A percentile compares a stretch with the other conserved stretches of the same genome.
phyloP scores from a whole-genome alignment of 2,797 vertebrate genomes.

The Mormyrus proboscirostris region DNA sequence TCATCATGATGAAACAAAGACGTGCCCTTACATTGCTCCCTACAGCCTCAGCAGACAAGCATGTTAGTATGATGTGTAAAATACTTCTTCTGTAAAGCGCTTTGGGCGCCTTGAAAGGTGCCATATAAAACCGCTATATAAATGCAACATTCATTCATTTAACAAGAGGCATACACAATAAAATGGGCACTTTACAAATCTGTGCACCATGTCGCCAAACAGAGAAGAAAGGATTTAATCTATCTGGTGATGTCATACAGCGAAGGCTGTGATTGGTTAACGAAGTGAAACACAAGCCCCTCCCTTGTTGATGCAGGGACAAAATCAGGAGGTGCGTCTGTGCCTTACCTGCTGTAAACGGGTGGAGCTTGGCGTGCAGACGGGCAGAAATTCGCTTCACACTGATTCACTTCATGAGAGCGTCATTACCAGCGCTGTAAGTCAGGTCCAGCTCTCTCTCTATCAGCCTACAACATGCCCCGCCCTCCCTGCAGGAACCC shows the following conservation, averaged over 20 bases:
- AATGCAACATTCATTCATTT: neutral
- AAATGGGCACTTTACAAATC: neutral
- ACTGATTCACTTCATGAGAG: neutral
- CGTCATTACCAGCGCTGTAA: neutral
- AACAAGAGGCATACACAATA: neutral
- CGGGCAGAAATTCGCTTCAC: neutral
- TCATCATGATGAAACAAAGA: neutral
- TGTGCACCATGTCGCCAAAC: neutral
- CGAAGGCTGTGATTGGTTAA: neutral
- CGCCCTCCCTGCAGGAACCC: neutral
- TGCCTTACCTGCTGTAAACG: neutral
- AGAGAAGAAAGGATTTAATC: neutral
- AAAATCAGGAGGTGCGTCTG: neutral
- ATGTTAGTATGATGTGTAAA: neutral
- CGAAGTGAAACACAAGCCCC: neutral
- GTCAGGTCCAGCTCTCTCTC: neutral
- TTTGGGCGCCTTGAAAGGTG: neutral
- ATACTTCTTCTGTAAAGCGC: neutral
- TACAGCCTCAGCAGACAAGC: neutral
- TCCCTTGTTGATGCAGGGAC: neutral
- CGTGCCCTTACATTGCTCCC: neutral
- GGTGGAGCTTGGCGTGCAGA: neutral
- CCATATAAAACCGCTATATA: neutral
- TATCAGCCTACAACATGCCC: neutral
- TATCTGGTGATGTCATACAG: neutral